These are phyloP conservation scores for Podilymbus podiceps DNA, from an alignment of 2,113 vertebrate species.

Conservation along the genomic window DNA sequence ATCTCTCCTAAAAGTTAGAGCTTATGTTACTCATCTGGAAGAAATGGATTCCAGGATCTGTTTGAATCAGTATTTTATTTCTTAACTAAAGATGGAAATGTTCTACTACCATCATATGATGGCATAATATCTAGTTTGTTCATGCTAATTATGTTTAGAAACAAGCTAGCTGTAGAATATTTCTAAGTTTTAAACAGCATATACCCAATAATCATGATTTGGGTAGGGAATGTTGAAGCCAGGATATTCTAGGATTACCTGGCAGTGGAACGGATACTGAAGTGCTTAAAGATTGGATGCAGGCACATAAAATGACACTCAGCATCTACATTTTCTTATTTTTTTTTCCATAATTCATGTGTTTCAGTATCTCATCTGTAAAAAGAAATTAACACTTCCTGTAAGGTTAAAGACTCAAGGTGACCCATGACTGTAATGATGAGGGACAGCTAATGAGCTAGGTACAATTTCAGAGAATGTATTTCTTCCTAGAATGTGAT, in stretches of 20 bases:
- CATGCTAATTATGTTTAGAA: not conserved
- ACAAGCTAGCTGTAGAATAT: not conserved
- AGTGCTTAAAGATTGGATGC: not conserved
- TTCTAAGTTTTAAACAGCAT: not conserved
- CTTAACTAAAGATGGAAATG: not conserved
- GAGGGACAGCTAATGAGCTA: not conserved
- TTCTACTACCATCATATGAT: not conserved
- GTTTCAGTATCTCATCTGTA: not conserved
- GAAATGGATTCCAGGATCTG: not conserved
- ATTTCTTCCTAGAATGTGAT: not conserved
- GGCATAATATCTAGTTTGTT: not conserved
- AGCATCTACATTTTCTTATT: not conserved
- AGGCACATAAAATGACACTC: not conserved
- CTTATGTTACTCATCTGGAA: not conserved
- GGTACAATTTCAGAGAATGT: not conserved
- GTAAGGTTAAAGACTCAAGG: not conserved
- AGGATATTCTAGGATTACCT: slow-evolving; percentile 15
- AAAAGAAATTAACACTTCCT: not conserved
- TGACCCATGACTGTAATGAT: not conserved
- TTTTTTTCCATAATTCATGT: slow-evolving; percentile 20
- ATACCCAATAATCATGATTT: not conserved
- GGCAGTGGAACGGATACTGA: not conserved
- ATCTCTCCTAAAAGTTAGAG: not conserved
- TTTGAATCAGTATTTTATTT: not conserved
- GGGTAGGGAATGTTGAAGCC: not conserved